A percentile compares a stretch with the other conserved stretches of the same genome.
phyloP scores from a whole-genome alignment of 2,113 vertebrate genomes.

The Sula dactylatra region DNA sequence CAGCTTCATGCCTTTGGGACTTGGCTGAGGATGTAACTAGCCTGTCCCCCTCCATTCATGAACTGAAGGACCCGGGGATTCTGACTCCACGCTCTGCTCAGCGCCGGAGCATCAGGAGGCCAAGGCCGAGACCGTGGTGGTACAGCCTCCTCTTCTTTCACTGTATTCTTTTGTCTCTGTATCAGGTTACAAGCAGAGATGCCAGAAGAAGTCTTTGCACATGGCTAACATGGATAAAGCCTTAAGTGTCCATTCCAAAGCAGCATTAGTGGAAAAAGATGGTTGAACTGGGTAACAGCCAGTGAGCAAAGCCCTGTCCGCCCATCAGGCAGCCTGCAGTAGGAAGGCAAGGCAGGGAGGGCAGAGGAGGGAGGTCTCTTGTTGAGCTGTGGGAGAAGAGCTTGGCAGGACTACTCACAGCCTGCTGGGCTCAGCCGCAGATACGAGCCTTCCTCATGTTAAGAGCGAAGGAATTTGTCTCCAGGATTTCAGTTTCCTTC shows the following conservation, averaged over 20 bases:
- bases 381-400: not conserved
- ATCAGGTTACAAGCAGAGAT: not conserved
- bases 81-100: not conserved
- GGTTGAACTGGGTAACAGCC: not conserved
- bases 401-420: not conserved
- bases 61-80: not conserved
- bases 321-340: not conserved
- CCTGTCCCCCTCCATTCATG: not conserved
- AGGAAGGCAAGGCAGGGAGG: accelerated
- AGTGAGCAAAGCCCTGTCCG: not conserved
- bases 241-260: not conserved
- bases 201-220: not conserved
- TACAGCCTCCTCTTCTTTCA: not conserved
- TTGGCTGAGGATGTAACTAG: not conserved
- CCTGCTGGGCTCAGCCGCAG: not conserved
- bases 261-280: not conserved
- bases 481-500: not conserved
- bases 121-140: not conserved
- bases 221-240: not conserved
- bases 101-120: not conserved
- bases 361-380: not conserved
- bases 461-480: not conserved
- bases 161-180: not conserved
- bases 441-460: not conserved
- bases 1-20: not conserved